A percentile compares a stretch with the other conserved stretches of the same genome.
phyloP scores from a whole-genome alignment of 2,113 vertebrate genomes.

The Ochotona curzoniae region DNA sequence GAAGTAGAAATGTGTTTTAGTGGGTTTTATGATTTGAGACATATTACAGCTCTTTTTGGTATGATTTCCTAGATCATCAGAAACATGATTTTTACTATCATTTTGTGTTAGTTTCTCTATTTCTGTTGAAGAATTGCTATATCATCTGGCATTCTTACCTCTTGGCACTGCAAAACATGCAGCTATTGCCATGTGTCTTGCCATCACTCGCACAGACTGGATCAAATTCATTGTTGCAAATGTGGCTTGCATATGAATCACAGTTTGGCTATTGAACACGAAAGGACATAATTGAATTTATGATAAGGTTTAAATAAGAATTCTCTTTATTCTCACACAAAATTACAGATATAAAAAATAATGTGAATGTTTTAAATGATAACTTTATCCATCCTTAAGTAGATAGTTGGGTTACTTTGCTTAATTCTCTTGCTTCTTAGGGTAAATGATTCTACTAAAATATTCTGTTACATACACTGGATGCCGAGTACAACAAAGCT shows the following conservation, averaged over 20 bases:
- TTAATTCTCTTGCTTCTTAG: not conserved
- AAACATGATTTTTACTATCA: not conserved
- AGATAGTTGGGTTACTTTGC: not conserved
- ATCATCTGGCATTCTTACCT: conserved; percentile 41
- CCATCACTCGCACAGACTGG: conserved; percentile 47
- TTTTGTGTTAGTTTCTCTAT: not conserved
- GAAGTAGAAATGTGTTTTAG: not conserved
- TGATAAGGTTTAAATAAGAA: not conserved
- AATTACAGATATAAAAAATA: not conserved
- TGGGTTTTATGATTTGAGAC: not conserved
- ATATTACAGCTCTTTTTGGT: not conserved
- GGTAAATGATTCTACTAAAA: conserved; percentile 3
- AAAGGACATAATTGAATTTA: not conserved
- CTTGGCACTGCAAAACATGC: conserved; percentile 32
- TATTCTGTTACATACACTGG: not conserved
- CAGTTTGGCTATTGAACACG: conserved; percentile 25
- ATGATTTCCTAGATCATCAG: not conserved
- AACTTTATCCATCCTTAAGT: not conserved
- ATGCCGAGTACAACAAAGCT: not conserved
- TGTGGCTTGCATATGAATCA: fast-evolving
- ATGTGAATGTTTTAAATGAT: not conserved
- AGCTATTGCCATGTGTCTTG: not conserved
- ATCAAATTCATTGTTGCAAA: not conserved
- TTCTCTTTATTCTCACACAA: not conserved
- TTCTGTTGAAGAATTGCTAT: not conserved